Percentiles rank a stretch among this genome's conserved stretches.
Conservation (phyloP, 2,888 invertebrate genomes). For the Apodemia mormo region DNA sequence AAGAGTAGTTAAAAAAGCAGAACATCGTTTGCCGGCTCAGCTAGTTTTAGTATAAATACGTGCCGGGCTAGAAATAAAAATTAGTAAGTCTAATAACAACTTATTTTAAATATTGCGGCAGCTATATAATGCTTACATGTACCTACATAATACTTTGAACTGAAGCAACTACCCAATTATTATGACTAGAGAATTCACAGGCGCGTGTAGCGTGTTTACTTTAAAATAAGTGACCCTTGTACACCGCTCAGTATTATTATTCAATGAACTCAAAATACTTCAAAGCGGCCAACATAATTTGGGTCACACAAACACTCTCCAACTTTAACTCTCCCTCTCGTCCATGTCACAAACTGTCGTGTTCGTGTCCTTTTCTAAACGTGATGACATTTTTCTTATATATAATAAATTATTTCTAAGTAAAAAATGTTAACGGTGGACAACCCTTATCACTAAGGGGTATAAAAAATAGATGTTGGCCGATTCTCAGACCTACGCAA, state of each 20-base stretch:
- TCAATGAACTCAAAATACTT: slow-evolving; percentile 16
- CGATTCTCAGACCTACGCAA: too few relatives aligned
- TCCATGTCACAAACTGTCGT: background rate
- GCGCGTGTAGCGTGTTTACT: background rate
- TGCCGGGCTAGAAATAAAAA: too few relatives aligned
- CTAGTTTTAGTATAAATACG: too few relatives aligned
- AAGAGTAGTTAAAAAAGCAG: too few relatives aligned
- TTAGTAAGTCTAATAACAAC: too few relatives aligned
- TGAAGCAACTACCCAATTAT: background rate
- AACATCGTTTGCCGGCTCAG: too few relatives aligned
- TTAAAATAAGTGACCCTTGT: background rate
- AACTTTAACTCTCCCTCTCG: slow-evolving; percentile 6
- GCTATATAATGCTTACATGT: too few relatives aligned
- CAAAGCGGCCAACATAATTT: slow-evolving; percentile 7
- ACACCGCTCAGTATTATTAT: slow-evolving; percentile 4
- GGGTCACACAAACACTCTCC: background rate
- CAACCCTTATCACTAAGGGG: too few relatives aligned
- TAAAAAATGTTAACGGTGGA: too few relatives aligned
- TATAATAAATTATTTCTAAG: too few relatives aligned
- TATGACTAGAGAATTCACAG: background rate
- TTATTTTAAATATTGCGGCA: too few relatives aligned
- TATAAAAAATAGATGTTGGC: too few relatives aligned
- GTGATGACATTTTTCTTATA: background rate
- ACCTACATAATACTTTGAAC: background rate
- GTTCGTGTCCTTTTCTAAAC: background rate